A percentile compares a stretch with the other conserved stretches of the same genome.
These are phyloP conservation scores for Ormia ochracea DNA, from an alignment of 2,888 invertebrate genomes.

Conservation along the genomic window DNA sequence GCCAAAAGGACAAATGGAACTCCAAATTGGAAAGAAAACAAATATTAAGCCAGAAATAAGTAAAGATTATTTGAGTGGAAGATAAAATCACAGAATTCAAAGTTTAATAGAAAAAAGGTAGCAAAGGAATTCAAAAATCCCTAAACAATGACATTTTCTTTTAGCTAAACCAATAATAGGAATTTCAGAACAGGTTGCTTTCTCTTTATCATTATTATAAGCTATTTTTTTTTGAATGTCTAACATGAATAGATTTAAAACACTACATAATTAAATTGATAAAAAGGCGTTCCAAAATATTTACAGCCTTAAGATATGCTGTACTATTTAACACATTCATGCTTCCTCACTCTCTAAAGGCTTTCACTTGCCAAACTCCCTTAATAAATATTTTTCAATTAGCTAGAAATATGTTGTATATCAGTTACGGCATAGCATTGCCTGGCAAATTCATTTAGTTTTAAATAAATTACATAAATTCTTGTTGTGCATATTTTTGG, in stretches of 20 bases:
- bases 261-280: too few relatives aligned
- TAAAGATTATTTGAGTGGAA: not conserved
- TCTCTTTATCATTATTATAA: too few relatives aligned
- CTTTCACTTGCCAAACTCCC: not conserved
- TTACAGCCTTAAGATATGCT: not conserved
- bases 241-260: too few relatives aligned
- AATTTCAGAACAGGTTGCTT: too few relatives aligned
- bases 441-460: slow-evolving; percentile 24
- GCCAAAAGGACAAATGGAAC: not conserved
- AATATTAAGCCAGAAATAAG: slow-evolving; percentile 32
- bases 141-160: not conserved
- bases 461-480: slow-evolving; percentile 3
- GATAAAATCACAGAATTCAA: not conserved
- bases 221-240: too few relatives aligned
- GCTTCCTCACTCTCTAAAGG: not conserved
- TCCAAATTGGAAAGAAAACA: slow-evolving; percentile 12
- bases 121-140: not conserved
- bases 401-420: not conserved
- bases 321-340: not conserved
- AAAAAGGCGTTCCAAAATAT: too few relatives aligned
- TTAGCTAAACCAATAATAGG: too few relatives aligned
- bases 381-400: slow-evolving; percentile 20
- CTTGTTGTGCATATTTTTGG: slow-evolving; percentile 30
- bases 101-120: not conserved
- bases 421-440: not conserved